Conservation (phyloP, 1,140 invertebrate species). For the Hylaeus volcanicus region DNA sequence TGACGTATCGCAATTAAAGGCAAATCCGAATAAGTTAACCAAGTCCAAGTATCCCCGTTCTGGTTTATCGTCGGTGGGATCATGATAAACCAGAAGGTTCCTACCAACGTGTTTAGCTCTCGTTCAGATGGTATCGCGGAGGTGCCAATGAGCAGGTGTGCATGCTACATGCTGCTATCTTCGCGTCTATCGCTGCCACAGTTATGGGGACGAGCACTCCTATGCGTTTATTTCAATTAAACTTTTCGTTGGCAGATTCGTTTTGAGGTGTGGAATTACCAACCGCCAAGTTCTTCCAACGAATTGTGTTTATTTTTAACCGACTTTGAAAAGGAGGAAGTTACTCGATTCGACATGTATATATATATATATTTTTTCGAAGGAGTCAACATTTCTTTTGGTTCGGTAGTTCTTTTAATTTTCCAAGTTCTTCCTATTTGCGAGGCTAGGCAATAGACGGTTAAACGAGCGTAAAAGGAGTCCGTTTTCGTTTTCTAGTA, state of each 20-base stretch:
- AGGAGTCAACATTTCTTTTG: too few species aligned
- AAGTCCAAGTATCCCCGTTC: conserved; percentile 18
- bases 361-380: too few species aligned
- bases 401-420: too few species aligned
- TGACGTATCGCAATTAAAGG: conserved; percentile 71
- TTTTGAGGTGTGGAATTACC: background rate
- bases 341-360: too few species aligned
- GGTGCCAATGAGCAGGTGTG: conserved; percentile 36
- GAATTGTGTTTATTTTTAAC: too few species aligned
- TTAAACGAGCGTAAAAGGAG: too few species aligned
- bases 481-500: too few species aligned
- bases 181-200: background rate
- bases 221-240: background rate
- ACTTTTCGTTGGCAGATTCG: too few species aligned
- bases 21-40: conserved; percentile 59
- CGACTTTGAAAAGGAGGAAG: too few species aligned
- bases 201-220: background rate
- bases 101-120: conserved; percentile 1
- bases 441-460: too few species aligned
- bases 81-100: conserved; percentile 26
- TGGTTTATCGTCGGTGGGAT: conserved; percentile 23
- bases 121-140: conserved; percentile 23
- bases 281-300: too few species aligned
- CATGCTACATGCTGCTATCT: background rate
- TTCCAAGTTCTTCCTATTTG: background rate